These are phyloP conservation scores for Drosophila monieri DNA, from an alignment of 2,888 invertebrate species.

Conservation along the genomic window DNA sequence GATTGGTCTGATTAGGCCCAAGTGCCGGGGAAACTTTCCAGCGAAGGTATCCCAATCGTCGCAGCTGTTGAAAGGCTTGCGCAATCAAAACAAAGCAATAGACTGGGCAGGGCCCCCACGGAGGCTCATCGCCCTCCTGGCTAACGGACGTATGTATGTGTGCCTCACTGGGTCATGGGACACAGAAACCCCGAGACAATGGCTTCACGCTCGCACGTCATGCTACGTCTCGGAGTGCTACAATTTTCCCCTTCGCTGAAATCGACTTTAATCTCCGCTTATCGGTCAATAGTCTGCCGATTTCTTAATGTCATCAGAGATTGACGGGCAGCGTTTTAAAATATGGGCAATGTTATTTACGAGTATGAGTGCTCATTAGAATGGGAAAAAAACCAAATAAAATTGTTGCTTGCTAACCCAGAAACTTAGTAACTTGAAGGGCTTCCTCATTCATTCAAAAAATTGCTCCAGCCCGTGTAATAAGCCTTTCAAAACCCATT, in stretches of 20 bases:
- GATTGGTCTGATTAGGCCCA: constrained; percentile 62
- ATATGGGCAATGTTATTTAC: background rate
- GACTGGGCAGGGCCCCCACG: constrained; percentile 10
- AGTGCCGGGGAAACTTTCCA: constrained; percentile 52
- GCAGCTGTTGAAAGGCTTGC: constrained; percentile 27
- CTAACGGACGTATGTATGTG: background rate
- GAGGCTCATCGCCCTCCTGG: background rate
- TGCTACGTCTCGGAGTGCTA: constrained; percentile 14
- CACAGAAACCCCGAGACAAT: constrained; percentile 15
- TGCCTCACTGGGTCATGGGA: constrained; percentile 9
- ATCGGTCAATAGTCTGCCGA: constrained; percentile 45
- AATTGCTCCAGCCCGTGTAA: background rate
- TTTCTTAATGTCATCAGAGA: constrained; percentile 19
- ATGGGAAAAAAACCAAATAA: background rate
- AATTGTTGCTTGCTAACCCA: background rate
- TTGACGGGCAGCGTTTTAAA: background rate
- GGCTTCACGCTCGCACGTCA: constrained; percentile 35
- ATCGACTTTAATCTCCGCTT: constrained; percentile 39
- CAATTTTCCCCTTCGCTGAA: constrained; percentile 36
- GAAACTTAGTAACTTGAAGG: background rate
- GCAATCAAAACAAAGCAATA: constrained; percentile 39
- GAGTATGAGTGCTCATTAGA: background rate
- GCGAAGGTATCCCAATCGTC: constrained; percentile 36
- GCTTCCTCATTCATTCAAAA: background rate
- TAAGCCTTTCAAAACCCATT: background rate